phyloP scores from a whole-genome alignment of 2,797 vertebrate genomes.

The Sebastes trivittatus region DNA sequence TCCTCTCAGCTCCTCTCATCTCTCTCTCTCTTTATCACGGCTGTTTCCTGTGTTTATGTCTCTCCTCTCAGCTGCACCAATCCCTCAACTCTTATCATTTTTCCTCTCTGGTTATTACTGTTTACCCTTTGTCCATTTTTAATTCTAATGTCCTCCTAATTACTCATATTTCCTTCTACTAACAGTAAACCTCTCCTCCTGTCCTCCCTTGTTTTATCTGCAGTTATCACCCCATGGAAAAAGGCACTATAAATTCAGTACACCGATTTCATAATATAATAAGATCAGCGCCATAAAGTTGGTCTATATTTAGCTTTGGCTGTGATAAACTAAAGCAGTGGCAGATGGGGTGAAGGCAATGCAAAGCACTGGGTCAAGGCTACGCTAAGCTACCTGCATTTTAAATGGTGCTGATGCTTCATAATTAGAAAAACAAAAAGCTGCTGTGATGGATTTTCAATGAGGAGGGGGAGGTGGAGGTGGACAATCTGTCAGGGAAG shows the following conservation, averaged over 20 bases:
- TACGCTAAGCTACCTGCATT: constrained; percentile 22
- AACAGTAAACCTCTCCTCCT: constrained; percentile 4
- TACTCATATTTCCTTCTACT: neutral
- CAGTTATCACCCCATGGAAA: neutral
- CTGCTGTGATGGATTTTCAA: constrained; percentile 31
- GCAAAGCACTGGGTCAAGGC: constrained; percentile 46
- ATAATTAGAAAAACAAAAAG: constrained; percentile 15
- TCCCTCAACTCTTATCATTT: neutral
- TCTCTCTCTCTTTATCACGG: neutral
- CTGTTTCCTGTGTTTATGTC: constrained; percentile 8
- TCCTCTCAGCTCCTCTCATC: constrained; percentile 42
- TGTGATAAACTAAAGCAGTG: constrained; percentile 22
- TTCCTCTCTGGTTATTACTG: neutral
- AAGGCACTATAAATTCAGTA: constrained; percentile 28
- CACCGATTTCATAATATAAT: constrained; percentile 28
- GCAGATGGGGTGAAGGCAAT: constrained; percentile 16
- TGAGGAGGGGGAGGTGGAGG: neutral
- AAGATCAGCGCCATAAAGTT: constrained; percentile 37
- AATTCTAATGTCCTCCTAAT: constrained; percentile 3
- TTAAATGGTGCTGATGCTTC: constrained; percentile 36
- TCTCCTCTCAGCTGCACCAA: neutral
- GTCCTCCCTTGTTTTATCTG: neutral
- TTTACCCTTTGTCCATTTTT: constrained; percentile 9
- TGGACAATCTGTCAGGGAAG: constrained; percentile 1
- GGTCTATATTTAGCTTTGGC: constrained; percentile 46